A percentile compares a stretch with the other conserved stretches of the same genome.
Evolutionary conservation across 2,888 invertebrate genomes (phyloP).

Genomic region (Nebria brevicollis): DNA sequence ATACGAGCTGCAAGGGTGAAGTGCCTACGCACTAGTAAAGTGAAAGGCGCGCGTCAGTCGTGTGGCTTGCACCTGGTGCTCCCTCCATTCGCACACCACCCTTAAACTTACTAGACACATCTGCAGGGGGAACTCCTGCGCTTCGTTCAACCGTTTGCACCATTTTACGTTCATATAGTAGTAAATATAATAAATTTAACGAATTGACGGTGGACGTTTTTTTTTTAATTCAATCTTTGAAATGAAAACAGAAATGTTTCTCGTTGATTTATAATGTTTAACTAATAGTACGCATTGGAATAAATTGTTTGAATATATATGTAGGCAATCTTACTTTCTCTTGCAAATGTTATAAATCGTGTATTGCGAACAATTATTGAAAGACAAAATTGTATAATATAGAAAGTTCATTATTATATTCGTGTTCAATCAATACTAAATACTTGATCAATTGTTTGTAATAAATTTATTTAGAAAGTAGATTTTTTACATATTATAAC

Average conservation of each 20-base stretch:
- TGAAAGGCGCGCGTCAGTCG: slow-evolving; percentile 38
- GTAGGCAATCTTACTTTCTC: neutral
- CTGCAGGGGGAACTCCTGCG: slow-evolving; percentile 27
- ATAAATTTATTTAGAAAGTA: neutral
- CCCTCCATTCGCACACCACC: slow-evolving; percentile 19
- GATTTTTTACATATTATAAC: neutral
- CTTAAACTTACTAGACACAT: slow-evolving; percentile 12
- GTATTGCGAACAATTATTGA: neutral
- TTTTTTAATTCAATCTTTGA: neutral
- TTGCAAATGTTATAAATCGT: neutral
- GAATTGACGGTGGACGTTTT: neutral
- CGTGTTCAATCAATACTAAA: neutral
- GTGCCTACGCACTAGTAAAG: neutral
- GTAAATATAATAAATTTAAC: neutral
- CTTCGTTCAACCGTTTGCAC: slow-evolving; percentile 23
- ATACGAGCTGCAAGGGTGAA: neutral
- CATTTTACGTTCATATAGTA: neutral
- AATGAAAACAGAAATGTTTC: neutral
- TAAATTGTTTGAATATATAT: neutral
- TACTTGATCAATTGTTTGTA: neutral
- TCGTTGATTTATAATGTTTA: neutral
- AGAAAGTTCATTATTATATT: neutral
- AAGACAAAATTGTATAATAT: neutral
- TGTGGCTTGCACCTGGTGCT: slow-evolving; percentile 45
- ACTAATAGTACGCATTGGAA: no score